A percentile compares a stretch with the other conserved stretches of the same genome.
Evolutionary conservation across 1,140 invertebrate genomes (phyloP).

Genomic region (Coenobita brevimanus): DNA sequence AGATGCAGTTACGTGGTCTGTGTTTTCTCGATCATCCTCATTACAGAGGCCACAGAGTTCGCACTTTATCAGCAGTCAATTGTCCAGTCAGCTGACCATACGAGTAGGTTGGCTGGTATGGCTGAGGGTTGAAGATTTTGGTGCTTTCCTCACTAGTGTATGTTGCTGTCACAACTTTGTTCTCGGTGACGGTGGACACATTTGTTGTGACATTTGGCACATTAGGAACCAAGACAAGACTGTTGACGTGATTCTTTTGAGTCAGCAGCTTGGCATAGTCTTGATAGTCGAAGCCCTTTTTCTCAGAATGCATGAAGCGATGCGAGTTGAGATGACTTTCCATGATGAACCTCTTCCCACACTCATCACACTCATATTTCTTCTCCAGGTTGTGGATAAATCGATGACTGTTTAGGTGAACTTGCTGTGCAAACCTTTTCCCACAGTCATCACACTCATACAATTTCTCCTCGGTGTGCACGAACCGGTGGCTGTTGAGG

Average conservation of each 20-base stretch:
- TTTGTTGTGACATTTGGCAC: constrained; percentile 26
- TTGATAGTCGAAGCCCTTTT: constrained; percentile 38
- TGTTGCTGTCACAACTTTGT: background rate
- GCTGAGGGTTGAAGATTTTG: constrained; percentile 46
- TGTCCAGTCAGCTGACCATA: constrained; percentile 49
- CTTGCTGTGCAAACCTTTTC: constrained; percentile 90
- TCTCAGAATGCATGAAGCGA: constrained; percentile 46
- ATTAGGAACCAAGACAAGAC: constrained; percentile 17
- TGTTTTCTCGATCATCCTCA: no score
- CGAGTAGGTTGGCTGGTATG: constrained; percentile 42
- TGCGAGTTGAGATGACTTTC: constrained; percentile 53
- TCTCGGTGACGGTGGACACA: constrained; percentile 3
- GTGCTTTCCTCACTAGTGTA: constrained; percentile 25
- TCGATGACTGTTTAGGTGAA: constrained; percentile 75
- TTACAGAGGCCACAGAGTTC: constrained; percentile 54
- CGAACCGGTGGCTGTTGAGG: constrained; percentile 87
- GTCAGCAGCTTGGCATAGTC: constrained; percentile 38
- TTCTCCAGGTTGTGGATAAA: constrained; percentile 47
- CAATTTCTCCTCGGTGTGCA: constrained; percentile 82
- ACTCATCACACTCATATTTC: constrained; percentile 50
- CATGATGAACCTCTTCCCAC: constrained; percentile 47
- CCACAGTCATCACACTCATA: constrained; percentile 86
- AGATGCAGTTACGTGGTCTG: no score
- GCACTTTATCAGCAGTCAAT: constrained; percentile 37
- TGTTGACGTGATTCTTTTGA: constrained; percentile 42